Evolutionary conservation across 1,140 invertebrate species (phyloP).

Genomic region (Ceratina japonica): DNA sequence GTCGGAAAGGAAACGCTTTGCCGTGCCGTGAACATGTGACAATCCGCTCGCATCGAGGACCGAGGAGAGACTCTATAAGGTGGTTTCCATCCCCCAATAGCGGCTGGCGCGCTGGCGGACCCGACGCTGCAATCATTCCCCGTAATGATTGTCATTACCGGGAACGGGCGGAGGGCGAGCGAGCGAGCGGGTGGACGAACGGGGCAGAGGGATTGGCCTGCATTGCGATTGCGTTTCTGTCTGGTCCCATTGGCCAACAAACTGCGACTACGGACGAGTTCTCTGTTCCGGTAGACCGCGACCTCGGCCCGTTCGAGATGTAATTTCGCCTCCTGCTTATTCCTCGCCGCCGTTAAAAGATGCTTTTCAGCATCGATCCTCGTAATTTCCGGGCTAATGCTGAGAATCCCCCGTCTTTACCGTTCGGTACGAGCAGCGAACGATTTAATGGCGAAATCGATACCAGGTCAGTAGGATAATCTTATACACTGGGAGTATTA

Average conservation of each 20-base stretch:
- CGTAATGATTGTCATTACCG: conserved; percentile 78
- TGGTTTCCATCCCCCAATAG: conserved; percentile 75
- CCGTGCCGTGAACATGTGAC: conserved; percentile 66
- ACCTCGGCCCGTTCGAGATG: conserved; percentile 53
- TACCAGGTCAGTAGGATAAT: too few relatives aligned
- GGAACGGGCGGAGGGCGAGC: conserved; percentile 62
- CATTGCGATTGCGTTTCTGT: conserved; percentile 72
- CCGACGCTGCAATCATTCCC: conserved; percentile 76
- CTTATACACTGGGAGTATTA: too few relatives aligned
- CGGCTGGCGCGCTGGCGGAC: conserved; percentile 66
- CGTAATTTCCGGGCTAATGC: neutral
- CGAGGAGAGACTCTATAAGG: conserved; percentile 72
- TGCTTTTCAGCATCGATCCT: conserved; percentile 36
- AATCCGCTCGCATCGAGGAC: conserved; percentile 75
- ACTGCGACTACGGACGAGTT: conserved; percentile 61
- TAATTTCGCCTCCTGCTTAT: conserved; percentile 53
- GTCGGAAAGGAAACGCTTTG: conserved; percentile 53
- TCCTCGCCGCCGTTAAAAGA: conserved; percentile 11
- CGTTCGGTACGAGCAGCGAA: neutral
- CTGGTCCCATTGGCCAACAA: conserved; percentile 72
- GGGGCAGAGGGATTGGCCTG: conserved; percentile 68
- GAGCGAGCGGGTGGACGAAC: conserved; percentile 67
- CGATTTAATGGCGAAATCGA: too few relatives aligned
- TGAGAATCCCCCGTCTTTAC: too few relatives aligned
- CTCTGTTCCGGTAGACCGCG: conserved; percentile 55